Base-by-base conservation (phyloP, 2,888 invertebrate genomes). In the Pharmacophagus antenor region DNA sequence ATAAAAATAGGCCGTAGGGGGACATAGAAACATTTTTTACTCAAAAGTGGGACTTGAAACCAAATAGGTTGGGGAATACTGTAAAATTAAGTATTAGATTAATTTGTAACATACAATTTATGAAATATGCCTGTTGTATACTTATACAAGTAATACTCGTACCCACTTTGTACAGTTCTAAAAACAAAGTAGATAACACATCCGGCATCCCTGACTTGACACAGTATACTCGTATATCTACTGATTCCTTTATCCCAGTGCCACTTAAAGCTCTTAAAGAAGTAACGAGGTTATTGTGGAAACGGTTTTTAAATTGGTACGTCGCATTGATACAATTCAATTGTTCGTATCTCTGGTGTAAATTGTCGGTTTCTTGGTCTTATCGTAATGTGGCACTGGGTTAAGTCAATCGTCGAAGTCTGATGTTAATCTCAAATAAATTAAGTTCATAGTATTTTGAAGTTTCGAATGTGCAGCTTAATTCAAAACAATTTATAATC, bases 241-340 rank as follows among this genome's bases (percentile, higher is more conserved):
- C 23, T 55, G 41, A 65, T 66, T 62, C 59, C 58, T 54, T 59
- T 67, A 68, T 66, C 68, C 63, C 55, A 42, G 23, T 42, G 54
- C 60, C 61, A 67, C 74, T 72, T 78, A 74, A 82, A 82, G 80
- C 85, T 83, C 76, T 86, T 86, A 84, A 77, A 69, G 69, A 79
- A 85, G 88, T 87, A 78, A 84, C 81, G 64, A 65, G 7, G 76
- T 78, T 77, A 82, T 85, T 81, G 82, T 75, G 68, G 63, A 68
- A 80, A 88, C 77, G 77, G 84, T 71, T 84, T 79, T 86, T 87
- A 85, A 85, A 88, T 88, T 85, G 85, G 76, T 67, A 70, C 77
- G 79, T 82, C 78, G 71, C 71, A 72, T 69, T 72, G 68, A 75
- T 70, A 70, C 82, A 82, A 84, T 85, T 83, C 84, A 84, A 87